Evolutionary conservation across 2,888 invertebrate genomes (phyloP).

Genomic region (Lysandra coridon): DNA sequence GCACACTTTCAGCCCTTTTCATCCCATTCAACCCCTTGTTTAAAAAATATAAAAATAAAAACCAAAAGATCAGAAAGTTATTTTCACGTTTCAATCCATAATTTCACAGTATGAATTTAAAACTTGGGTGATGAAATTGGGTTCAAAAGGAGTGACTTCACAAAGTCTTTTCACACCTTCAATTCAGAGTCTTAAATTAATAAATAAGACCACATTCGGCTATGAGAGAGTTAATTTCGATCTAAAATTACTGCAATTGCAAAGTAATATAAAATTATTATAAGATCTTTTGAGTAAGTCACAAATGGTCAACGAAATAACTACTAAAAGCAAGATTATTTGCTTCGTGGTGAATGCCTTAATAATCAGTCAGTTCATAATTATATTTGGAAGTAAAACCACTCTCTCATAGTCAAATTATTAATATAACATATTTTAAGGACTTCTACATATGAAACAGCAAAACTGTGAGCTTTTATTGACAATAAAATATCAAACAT

Average conservation of each 20-base stretch:
- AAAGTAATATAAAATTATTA: not conserved
- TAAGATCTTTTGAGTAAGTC: not conserved
- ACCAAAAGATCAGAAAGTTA: not conserved
- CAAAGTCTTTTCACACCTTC: constrained; percentile 11
- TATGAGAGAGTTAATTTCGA: not conserved
- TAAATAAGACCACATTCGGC: not conserved
- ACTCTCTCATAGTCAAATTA: not conserved
- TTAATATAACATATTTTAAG: not conserved
- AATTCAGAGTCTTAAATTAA: constrained; percentile 5
- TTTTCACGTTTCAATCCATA: not conserved
- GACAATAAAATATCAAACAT: not conserved
- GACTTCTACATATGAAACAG: not conserved
- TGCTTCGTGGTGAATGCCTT: too few relatives aligned
- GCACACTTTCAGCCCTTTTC: constrained; percentile 3
- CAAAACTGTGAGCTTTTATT: constrained; percentile 7
- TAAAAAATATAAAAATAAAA: not conserved
- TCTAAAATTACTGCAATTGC: not conserved
- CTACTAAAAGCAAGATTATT: too few relatives aligned
- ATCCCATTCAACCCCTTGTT: not conserved
- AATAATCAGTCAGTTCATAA: too few relatives aligned
- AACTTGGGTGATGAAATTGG: not conserved
- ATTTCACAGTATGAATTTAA: not conserved
- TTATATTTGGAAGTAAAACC: not conserved
- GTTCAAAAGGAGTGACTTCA: not conserved
- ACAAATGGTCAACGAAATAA: too few relatives aligned